Evolutionary conservation across 2,888 invertebrate genomes (phyloP).

Genomic region (Drosophila putrida): DNA sequence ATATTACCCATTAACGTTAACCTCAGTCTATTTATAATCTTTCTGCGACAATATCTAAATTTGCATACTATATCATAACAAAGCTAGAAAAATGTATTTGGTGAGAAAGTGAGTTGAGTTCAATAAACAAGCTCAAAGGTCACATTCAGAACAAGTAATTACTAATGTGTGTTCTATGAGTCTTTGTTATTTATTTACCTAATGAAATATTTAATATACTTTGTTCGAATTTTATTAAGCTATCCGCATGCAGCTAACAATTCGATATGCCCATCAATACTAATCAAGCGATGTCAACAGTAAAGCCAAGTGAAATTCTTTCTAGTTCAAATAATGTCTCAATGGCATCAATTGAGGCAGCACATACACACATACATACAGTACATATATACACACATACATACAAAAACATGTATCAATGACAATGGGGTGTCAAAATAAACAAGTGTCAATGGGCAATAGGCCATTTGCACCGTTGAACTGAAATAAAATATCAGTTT

Average conservation of each 20-base stretch:
- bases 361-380: conserved; percentile 8
- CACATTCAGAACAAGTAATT: too few species aligned
- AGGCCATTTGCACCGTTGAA: conserved; percentile 50
- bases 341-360: conserved; percentile 9
- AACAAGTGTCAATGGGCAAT: conserved; percentile 77
- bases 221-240: background rate
- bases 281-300: conserved; percentile 24
- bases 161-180: background rate
- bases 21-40: background rate
- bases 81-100: too few species aligned
- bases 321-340: conserved; percentile 13
- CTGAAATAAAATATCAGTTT: conserved; percentile 48
- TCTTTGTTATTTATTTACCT: background rate
- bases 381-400: conserved; percentile 7
- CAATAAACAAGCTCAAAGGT: too few species aligned
- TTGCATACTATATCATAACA: background rate
- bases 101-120: too few species aligned
- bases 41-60: background rate
- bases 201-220: background rate
- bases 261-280: conserved; percentile 19
- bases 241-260: conserved; percentile 2
- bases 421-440: conserved; percentile 66
- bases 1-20: background rate
- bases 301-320: conserved; percentile 20
- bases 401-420: conserved; percentile 7